These are phyloP conservation scores for Leucoma salicis DNA, from an alignment of 2,888 invertebrate species.

Conservation along the genomic window DNA sequence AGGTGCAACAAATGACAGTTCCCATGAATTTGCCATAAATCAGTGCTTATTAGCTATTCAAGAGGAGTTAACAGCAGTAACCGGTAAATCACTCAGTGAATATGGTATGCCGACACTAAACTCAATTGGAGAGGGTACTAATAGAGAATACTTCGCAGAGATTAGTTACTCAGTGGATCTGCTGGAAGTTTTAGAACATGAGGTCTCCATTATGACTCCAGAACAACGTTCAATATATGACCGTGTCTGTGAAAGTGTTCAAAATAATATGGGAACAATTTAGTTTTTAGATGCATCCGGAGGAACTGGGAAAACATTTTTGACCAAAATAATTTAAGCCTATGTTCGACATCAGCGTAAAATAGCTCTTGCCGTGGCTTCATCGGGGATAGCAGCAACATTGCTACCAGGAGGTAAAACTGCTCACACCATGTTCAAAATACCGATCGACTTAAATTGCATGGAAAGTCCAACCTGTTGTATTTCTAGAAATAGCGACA, in stretches of 20 bases:
- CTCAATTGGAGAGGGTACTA: not conserved
- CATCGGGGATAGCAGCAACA: not conserved
- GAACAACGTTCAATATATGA: constrained; percentile 13
- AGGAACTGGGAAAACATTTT: not conserved
- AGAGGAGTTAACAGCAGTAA: not conserved
- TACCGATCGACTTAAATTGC: constrained; percentile 2
- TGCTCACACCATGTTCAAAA: constrained; percentile 2
- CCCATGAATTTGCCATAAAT: not conserved
- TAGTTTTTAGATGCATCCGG: not conserved
- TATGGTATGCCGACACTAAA: constrained; percentile 9
- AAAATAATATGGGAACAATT: constrained; percentile 1
- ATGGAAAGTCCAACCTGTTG: constrained; percentile 1
- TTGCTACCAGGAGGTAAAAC: not conserved
- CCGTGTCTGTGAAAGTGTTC: constrained; percentile 12
- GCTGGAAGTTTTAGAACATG: constrained; percentile 15
- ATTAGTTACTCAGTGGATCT: constrained; percentile 15
- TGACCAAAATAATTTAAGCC: not conserved
- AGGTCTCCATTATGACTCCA: constrained; percentile 1
- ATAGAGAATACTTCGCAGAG: constrained; percentile 18
- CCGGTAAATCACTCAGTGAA: not conserved
- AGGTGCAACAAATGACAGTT: constrained; percentile 3
- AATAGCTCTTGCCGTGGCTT: not conserved
- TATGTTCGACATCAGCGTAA: not conserved
- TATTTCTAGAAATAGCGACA: constrained; percentile 12
- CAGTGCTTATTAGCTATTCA: constrained; percentile 10